Conservation (phyloP, 1,140 invertebrate species). For the Scaptomyza montana region DNA sequence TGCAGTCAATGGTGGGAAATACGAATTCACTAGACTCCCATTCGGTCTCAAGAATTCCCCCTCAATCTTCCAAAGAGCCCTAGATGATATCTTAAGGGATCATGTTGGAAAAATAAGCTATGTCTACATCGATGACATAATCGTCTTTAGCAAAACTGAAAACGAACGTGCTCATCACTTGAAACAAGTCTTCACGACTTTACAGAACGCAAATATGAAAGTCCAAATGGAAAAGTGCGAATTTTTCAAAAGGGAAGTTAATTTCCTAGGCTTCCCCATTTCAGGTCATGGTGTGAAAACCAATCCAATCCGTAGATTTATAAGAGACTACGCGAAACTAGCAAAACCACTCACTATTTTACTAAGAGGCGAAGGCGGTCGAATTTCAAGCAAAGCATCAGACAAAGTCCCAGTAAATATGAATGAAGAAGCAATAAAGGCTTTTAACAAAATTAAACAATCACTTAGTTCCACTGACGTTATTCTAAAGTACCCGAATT, state of each 20-base stretch:
- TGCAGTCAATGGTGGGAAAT: no score
- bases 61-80: neutral
- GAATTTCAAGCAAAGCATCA: no score
- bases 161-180: neutral
- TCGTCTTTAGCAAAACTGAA: neutral
- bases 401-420: no score
- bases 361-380: no score
- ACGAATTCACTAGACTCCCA: no score
- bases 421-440: neutral
- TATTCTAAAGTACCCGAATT: neutral
- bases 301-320: neutral
- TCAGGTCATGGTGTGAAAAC: neutral
- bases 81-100: no score
- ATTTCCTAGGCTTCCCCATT: no score
- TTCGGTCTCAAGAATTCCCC: neutral
- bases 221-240: neutral
- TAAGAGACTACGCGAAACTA: slow-evolving; percentile 1
- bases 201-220: neutral
- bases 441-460: slow-evolving; percentile 4
- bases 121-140: neutral
- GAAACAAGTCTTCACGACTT: neutral
- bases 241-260: neutral
- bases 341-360: neutral
- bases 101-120: no score
- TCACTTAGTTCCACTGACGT: neutral